A percentile compares a stretch with the other conserved stretches of the same genome.
phyloP scores from a whole-genome alignment of 64 coral and sea anemone species.

The Pocillopora damicornis region DNA sequence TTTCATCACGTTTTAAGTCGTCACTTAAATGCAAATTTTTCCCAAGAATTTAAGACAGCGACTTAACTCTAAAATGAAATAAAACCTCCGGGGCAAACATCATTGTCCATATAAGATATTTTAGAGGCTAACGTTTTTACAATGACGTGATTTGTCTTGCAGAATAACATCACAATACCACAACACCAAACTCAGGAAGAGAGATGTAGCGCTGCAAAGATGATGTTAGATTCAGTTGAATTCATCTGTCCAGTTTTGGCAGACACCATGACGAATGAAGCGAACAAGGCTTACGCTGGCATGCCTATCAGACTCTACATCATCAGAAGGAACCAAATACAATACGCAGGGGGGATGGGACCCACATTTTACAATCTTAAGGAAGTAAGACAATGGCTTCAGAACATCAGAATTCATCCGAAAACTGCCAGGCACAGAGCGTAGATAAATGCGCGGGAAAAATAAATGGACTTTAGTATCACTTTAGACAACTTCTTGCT shows the following conservation, averaged over 20 bases:
- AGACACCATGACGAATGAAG: conserved; percentile 66
- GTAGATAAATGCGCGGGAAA: background rate
- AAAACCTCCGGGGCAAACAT: background rate
- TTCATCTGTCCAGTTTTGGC: conserved; percentile 59
- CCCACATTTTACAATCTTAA: conserved; percentile 67
- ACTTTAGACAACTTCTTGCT: no score
- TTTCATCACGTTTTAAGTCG: background rate
- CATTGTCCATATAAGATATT: background rate
- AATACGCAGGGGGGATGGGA: conserved; percentile 58
- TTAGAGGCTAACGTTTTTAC: background rate
- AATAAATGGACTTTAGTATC: background rate
- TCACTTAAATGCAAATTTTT: background rate
- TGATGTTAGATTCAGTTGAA: conserved; percentile 40
- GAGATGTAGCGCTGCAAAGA: conserved; percentile 48
- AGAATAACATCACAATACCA: conserved; percentile 59
- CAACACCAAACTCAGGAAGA: conserved; percentile 61
- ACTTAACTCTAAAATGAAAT: background rate
- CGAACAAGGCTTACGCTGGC: conserved; percentile 52
- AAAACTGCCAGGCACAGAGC: conserved; percentile 9
- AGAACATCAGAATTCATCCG: background rate
- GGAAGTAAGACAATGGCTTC: conserved; percentile 59
- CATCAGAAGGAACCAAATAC: conserved; percentile 39
- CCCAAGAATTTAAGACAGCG: background rate
- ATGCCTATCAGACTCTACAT: conserved; percentile 58
- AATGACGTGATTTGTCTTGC: background rate